Evolutionary conservation across 1,140 invertebrate species (phyloP).

Genomic region (Trichonephila clavata): DNA sequence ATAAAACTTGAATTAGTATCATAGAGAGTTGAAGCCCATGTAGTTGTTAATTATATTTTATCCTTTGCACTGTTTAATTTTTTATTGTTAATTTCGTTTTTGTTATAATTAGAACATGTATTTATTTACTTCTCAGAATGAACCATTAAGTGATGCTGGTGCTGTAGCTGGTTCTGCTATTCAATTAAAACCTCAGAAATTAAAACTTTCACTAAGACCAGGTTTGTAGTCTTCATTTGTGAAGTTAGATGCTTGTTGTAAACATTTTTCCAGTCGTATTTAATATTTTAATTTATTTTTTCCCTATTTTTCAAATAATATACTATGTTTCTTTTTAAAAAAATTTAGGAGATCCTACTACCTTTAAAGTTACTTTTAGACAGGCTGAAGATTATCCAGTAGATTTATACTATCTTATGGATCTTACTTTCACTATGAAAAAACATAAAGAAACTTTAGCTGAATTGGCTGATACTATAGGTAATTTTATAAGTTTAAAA

Average conservation of each 20-base stretch:
- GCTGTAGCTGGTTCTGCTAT: constrained; percentile 77
- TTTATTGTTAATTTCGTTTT: background rate
- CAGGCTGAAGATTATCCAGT: constrained; percentile 90
- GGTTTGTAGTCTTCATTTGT: constrained; percentile 14
- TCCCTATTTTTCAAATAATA: background rate
- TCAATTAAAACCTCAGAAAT: constrained; percentile 79
- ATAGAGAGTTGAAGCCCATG: too few relatives aligned
- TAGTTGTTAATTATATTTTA: too few relatives aligned
- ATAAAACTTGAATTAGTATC: too few relatives aligned
- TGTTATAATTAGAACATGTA: too few relatives aligned
- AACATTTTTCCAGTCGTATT: background rate
- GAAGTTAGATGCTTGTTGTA: background rate
- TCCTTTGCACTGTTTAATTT: background rate
- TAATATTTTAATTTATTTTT: too few relatives aligned
- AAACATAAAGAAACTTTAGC: constrained; percentile 86
- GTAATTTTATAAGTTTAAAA: constrained; percentile 8
- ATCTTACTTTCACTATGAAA: constrained; percentile 90
- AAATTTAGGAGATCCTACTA: constrained; percentile 66
- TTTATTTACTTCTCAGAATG: constrained; percentile 51
- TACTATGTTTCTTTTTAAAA: too few relatives aligned
- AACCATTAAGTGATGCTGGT: constrained; percentile 73
- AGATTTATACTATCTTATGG: constrained; percentile 94
- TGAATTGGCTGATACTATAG: constrained; percentile 82
- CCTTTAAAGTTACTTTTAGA: constrained; percentile 81
- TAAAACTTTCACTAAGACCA: constrained; percentile 77